Base-by-base conservation (phyloP, 2,113 vertebrate genomes). In the Cebidichthys violaceus region DNA sequence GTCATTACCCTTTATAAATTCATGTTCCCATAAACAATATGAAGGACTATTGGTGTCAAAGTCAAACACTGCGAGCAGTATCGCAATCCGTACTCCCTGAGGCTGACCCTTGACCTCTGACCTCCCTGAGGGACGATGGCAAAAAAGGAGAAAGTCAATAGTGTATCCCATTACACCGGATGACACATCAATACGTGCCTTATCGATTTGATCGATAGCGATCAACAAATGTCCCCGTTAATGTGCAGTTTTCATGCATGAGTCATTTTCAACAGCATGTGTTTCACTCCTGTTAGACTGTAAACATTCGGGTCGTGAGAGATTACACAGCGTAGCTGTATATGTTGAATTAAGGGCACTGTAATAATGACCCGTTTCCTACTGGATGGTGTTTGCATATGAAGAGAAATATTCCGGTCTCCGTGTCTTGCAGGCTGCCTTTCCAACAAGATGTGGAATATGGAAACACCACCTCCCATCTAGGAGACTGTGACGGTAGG, bases 401-500 rank as follows among this genome's bases (percentile, higher is more conserved):
- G 14, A 65, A 54, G 35, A 39, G 7, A 47, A n/a, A 35, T 72
- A 27, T 9, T 47, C 37, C 70, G 22, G 29, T 87, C 66, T 88
- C 9, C 84, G 13, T 90, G 50, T 86, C 41, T 81, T 91, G 50
- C 87, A 99, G 98, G 91, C 92, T 92, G 74, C 80, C 94, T 37
- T 98, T 99, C 31, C 97, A 98, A 86, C 98, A 99, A 93, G 98
- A 99, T 50, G 94, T 98, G 29, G 92, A 95, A 0, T 97, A 96
- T 17, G 93, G 96, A 79, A 97, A 96, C 94, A 96, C 96, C 93
- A 98, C 96, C 0, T 95, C 97, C n/a, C 96, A 97, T 82, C 93
- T 99, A 70, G 98, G 97, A 60, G 97, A 99, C 92, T 99, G 98
- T 57, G 97, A 98, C 68, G 98, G 98, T 99, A 89, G 93, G 97